Conservation (phyloP, 2,113 vertebrate species). For the Oreochromis niloticus region DNA sequence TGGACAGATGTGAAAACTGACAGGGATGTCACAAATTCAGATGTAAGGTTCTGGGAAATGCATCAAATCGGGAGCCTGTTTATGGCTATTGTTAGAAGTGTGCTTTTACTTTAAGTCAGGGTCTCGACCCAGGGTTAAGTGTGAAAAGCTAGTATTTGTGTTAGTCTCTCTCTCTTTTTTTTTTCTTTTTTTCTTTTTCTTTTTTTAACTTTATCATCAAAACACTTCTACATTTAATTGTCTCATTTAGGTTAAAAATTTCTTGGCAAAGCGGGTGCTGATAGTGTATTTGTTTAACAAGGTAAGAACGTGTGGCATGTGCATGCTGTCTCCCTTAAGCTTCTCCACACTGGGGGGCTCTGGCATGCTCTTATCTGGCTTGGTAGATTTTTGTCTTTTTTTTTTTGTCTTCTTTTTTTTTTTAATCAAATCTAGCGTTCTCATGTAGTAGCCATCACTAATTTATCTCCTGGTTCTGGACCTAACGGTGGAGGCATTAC, state of each 20-base stretch:
- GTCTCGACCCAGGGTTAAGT: not conserved
- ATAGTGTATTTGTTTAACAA: constrained; percentile 97
- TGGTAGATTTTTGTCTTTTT: not conserved
- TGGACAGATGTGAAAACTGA: not conserved
- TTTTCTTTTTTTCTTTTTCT: too few relatives aligned
- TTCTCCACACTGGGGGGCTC: not conserved
- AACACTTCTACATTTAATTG: constrained; percentile 45
- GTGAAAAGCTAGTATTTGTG: constrained; percentile 27
- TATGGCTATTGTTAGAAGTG: not conserved
- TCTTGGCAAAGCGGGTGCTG: constrained; percentile 86
- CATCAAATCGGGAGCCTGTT: not conserved
- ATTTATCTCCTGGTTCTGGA: not conserved
- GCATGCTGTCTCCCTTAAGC: not conserved
- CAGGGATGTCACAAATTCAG: not conserved
- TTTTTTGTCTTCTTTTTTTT: not conserved
- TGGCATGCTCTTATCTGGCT: constrained; percentile 6
- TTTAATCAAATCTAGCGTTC: not conserved
- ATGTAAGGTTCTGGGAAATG: not conserved
- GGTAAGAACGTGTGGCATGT: constrained; percentile 75
- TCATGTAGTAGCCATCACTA: constrained; percentile 1
- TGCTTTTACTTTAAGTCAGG: not conserved
- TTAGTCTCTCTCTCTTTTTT: not conserved
- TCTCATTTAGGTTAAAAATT: constrained; percentile 83
- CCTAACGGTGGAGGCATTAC: constrained; percentile 3
- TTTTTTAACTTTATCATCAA: not conserved